Evolutionary conservation across 2,113 vertebrate species (phyloP).

Genomic region (Nerophis ophidion): DNA sequence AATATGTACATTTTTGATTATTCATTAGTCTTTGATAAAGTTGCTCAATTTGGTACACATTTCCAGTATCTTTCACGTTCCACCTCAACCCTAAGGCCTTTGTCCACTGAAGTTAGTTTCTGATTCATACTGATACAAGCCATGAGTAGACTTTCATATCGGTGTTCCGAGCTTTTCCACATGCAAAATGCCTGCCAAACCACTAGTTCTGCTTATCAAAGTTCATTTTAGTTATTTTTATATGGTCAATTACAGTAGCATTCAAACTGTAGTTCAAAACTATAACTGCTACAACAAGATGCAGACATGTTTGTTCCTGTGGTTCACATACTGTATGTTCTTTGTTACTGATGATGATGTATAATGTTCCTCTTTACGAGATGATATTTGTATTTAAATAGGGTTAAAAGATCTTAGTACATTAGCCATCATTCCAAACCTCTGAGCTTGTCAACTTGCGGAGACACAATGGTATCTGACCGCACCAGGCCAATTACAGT

Average conservation of each 20-base stretch:
- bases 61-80: not conserved
- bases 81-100: not conserved
- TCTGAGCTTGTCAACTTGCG: not conserved
- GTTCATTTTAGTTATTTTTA: constrained; percentile 22
- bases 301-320: not conserved
- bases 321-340: not conserved
- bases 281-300: constrained; percentile 21
- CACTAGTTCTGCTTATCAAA: constrained; percentile 23
- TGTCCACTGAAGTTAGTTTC: constrained; percentile 6
- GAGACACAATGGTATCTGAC: not conserved
- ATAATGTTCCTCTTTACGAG: not conserved
- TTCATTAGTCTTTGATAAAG: not conserved
- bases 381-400: not conserved
- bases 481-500: not conserved
- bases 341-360: not conserved
- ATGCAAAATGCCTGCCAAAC: constrained; percentile 34
- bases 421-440: not conserved
- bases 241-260: constrained; percentile 44
- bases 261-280: constrained; percentile 21
- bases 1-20: not conserved
- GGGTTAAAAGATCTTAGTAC: not conserved
- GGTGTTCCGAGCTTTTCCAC: constrained; percentile 21
- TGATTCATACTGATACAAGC: constrained; percentile 20
- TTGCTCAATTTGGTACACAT: not conserved
- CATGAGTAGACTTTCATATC: constrained; percentile 13